These are phyloP conservation scores for Drosophila nasuta DNA, from an alignment of 1,140 invertebrate species.

Conservation along the genomic window DNA sequence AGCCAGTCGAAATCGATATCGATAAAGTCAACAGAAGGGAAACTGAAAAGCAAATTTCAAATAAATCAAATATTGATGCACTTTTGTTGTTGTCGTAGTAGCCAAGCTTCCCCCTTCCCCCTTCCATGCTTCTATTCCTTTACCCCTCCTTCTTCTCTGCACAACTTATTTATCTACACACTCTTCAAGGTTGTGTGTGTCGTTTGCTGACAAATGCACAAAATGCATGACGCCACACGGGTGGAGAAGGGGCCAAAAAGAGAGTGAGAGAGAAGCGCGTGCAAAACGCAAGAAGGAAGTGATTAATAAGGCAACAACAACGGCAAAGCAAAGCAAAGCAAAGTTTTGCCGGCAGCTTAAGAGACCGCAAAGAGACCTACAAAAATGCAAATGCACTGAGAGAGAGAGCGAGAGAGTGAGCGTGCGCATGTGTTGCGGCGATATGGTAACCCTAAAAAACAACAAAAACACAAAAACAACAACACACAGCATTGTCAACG, in stretches of 20 bases:
- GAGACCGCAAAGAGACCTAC: conserved; percentile 46
- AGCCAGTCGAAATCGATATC: conserved; percentile 1
- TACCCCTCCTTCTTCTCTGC: not conserved
- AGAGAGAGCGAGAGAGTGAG: conserved; percentile 44
- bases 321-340: conserved; percentile 25
- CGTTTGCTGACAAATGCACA: conserved; percentile 52
- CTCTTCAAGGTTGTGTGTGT: conserved; percentile 39
- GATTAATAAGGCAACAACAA: conserved; percentile 58
- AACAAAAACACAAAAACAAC: no score
- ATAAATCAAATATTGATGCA: conserved; percentile 14
- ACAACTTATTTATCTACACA: conserved; percentile 9
- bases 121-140: not conserved
- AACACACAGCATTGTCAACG: not conserved
- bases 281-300: conserved; percentile 62
- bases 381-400: conserved; percentile 36
- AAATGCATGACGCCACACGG: conserved; percentile 44
- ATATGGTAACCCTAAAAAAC: conserved; percentile 68
- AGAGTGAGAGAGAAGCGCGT: conserved; percentile 28
- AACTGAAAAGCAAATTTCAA: not conserved
- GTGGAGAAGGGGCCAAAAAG: not conserved
- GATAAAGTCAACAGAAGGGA: not conserved
- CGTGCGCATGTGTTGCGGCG: conserved; percentile 56
- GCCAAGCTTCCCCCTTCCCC: not conserved
- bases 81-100: not conserved
- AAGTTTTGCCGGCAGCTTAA: conserved; percentile 40